Percentiles rank a stretch among this genome's conserved stretches.
Conservation (phyloP, 2,113 vertebrate genomes). For the Heptranchias perlo region DNA sequence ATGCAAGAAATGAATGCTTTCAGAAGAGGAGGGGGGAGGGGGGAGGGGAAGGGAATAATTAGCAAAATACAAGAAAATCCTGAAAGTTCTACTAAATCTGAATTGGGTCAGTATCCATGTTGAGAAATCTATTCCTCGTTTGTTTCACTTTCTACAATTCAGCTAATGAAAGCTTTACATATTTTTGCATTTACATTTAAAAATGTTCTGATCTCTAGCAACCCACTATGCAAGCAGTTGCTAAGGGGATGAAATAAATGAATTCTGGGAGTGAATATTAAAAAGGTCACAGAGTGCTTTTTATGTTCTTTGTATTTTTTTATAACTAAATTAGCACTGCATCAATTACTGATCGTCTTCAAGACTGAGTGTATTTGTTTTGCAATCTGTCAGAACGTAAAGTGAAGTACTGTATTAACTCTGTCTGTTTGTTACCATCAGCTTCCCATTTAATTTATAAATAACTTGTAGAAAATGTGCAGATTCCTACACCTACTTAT, state of each 20-base stretch:
- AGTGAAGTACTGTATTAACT: background rate
- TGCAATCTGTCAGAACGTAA: background rate
- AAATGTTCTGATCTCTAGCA: background rate
- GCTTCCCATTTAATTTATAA: background rate
- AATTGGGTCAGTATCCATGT: background rate
- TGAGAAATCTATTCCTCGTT: background rate
- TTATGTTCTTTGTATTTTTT: background rate
- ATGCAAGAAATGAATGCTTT: background rate
- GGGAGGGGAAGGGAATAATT: background rate
- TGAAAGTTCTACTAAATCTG: background rate
- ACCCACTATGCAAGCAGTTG: background rate
- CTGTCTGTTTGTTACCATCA: background rate
- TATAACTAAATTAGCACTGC: background rate
- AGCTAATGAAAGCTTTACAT: background rate
- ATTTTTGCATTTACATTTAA: background rate
- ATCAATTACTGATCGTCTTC: background rate
- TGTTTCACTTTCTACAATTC: background rate
- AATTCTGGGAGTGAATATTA: slow-evolving; percentile 3
- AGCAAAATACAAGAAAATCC: background rate
- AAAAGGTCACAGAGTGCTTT: slow-evolving; percentile 13
- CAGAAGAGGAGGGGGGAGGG: background rate
- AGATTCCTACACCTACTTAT: background rate
- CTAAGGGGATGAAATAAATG: background rate
- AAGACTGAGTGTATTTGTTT: background rate
- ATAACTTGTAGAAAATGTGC: background rate